These are phyloP conservation scores for Butorides virescens DNA, from an alignment of 2,113 vertebrate species.

Conservation along the genomic window DNA sequence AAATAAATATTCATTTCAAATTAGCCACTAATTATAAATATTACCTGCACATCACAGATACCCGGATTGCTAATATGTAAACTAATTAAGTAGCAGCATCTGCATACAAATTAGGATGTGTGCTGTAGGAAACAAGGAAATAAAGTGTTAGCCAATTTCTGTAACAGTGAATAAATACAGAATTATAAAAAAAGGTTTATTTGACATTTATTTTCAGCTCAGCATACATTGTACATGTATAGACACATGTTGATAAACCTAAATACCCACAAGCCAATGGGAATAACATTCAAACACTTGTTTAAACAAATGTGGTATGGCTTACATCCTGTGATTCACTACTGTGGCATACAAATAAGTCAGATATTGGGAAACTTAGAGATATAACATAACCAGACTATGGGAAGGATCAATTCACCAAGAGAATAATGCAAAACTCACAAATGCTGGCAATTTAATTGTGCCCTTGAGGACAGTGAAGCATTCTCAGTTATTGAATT, in stretches of 20 bases:
- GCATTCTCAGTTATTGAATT: not conserved
- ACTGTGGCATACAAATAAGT: not conserved
- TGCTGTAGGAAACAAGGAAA: not conserved
- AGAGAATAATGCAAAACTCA: not conserved
- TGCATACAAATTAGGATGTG: not conserved
- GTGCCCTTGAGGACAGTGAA: not conserved
- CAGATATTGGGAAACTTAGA: not conserved
- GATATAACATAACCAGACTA: not conserved
- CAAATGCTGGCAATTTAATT: not conserved
- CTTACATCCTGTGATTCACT: not conserved
- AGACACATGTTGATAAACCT: not conserved
- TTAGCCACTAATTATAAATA: slow-evolving; percentile 34
- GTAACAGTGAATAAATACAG: not conserved
- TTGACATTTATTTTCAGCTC: not conserved
- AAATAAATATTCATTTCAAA: slow-evolving; percentile 44
- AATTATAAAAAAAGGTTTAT: not conserved
- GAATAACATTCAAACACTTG: not conserved
- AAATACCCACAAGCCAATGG: not conserved
- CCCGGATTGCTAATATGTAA: not conserved
- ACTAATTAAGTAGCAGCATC: slow-evolving; percentile 6
- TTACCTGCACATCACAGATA: slow-evolving; percentile 2
- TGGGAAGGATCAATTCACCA: not conserved
- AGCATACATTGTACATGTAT: not conserved
- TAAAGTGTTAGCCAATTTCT: not conserved
- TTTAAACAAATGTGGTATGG: not conserved